Evolutionary conservation across 2,113 vertebrate species (phyloP).

Genomic region (Leucosticte australis): DNA sequence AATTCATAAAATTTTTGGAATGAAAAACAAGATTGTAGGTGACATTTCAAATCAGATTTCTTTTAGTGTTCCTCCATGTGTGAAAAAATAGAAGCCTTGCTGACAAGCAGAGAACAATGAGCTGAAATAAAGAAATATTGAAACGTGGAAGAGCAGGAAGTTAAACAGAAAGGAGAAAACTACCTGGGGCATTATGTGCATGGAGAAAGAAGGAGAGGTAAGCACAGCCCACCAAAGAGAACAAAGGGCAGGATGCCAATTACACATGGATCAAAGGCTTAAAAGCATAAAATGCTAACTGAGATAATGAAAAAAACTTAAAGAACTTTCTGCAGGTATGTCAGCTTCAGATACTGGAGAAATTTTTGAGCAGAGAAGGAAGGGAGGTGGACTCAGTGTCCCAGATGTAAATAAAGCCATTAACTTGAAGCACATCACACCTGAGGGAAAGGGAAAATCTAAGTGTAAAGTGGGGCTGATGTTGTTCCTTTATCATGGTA

Average conservation of each 20-base stretch:
- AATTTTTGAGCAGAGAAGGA: neutral
- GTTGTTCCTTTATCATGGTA: neutral
- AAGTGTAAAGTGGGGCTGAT: neutral
- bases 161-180: neutral
- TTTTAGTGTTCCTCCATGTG: neutral
- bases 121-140: neutral
- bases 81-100: neutral
- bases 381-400: neutral
- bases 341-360: neutral
- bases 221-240: neutral
- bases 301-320: neutral
- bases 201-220: neutral
- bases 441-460: neutral
- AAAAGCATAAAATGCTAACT: neutral
- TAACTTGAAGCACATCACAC: neutral
- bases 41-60: neutral
- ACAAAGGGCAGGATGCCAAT: neutral
- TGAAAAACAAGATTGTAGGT: neutral
- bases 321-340: neutral
- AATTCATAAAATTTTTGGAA: neutral
- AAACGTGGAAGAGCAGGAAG: neutral
- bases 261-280: neutral
- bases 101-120: neutral
- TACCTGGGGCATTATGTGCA: neutral
- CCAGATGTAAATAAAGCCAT: neutral